phyloP scores from a whole-genome alignment of 2,113 vertebrate genomes.

The Phaethon lepturus region DNA sequence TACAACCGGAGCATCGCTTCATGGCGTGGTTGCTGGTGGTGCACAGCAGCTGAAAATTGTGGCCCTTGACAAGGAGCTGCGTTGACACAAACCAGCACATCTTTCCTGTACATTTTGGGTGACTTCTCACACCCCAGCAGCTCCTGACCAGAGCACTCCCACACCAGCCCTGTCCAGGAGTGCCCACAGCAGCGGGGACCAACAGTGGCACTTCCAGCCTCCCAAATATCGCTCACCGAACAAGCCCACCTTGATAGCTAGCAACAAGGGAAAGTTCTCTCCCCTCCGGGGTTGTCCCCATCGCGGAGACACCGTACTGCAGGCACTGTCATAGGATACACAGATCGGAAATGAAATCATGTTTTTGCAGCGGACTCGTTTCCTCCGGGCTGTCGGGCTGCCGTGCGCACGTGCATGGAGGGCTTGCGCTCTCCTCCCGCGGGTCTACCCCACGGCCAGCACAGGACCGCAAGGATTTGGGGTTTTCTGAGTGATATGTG shows the following conservation, averaged over 20 bases:
- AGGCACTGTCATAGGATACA: not conserved
- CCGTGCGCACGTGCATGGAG: rapidly evolving
- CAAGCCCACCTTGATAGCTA: not conserved
- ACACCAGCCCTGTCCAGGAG: not conserved
- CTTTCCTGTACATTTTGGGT: not conserved
- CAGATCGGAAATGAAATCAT: conserved; percentile 36
- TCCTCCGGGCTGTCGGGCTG: not conserved
- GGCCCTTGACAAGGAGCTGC: rapidly evolving
- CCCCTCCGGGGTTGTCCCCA: not conserved
- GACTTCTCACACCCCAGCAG: not conserved
- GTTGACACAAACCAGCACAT: not conserved
- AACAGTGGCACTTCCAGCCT: not conserved
- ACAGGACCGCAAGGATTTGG: not conserved
- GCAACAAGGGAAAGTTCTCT: not conserved
- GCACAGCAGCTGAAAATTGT: rapidly evolving
- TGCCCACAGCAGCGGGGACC: rapidly evolving
- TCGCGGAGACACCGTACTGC: rapidly evolving
- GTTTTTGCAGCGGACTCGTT: not conserved
- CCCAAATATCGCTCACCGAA: not conserved
- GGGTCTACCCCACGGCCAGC: not conserved
- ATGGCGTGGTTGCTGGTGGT: not conserved
- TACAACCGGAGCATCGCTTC: not conserved
- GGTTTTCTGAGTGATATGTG: rapidly evolving
- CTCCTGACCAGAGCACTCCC: not conserved
- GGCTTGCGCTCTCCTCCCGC: not conserved